These are phyloP conservation scores for Cliona cf. orientalis DNA, from an alignment of 37 sponge, comb jelly and placozoan genomes.

Conservation along the genomic window DNA sequence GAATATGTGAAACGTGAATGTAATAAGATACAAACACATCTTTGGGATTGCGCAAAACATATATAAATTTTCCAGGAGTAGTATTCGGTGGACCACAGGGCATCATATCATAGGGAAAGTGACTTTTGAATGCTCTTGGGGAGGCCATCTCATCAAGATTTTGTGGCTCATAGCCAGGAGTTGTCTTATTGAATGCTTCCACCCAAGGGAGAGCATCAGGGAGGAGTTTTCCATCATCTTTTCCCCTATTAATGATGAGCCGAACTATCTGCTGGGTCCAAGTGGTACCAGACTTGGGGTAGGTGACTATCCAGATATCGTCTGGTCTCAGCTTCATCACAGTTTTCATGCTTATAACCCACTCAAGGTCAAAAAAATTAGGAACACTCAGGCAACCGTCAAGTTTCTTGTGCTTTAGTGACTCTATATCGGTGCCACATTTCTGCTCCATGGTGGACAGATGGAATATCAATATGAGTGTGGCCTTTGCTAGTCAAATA, in stretches of 20 bases:
- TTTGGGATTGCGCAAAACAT: constrained; percentile 67
- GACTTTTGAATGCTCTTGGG: constrained; percentile 70
- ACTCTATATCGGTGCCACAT: no score
- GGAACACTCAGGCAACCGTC: no score
- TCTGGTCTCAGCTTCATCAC: constrained; percentile 12
- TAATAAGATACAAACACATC: constrained; percentile 69
- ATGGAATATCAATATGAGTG: no score
- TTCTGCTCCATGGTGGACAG: no score
- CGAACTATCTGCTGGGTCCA: constrained; percentile 40
- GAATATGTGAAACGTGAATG: background rate
- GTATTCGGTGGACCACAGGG: constrained; percentile 55
- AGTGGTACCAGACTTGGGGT: constrained; percentile 39
- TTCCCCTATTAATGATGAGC: background rate
- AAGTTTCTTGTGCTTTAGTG: no score
- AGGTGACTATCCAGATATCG: constrained; percentile 27
- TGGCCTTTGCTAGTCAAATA: no score
- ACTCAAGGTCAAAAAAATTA: no score
- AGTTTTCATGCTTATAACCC: no score
- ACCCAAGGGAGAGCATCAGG: constrained; percentile 14
- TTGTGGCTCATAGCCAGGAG: background rate
- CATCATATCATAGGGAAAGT: constrained; percentile 47
- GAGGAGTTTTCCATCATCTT: background rate
- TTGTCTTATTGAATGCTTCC: background rate
- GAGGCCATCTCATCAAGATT: background rate
- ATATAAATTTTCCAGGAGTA: constrained; percentile 69